Base-by-base conservation (phyloP, 53 echinoderm and acorn worm genomes). In the Patiria pectinifera region DNA sequence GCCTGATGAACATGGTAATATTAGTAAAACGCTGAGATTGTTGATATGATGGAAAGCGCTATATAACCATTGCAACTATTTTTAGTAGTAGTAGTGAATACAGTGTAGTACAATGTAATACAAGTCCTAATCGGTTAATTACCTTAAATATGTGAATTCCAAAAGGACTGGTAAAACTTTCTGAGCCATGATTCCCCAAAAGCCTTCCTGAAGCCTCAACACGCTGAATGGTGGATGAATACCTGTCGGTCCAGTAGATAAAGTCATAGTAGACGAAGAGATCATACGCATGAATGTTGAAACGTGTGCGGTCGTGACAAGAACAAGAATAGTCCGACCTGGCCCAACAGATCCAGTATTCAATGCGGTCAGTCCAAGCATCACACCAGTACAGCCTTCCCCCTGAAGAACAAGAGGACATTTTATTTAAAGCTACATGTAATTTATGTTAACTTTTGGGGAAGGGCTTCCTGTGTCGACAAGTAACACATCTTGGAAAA, bases 331-430 rank as follows among this genome's bases (percentile, higher is more conserved):
- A 48, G 58, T 85, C 3, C 95, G 91, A 47, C 91, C 24, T 59
- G 53, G 19, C 95, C 95, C 23, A 82, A 35, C 0, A 91, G 76
- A 66, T 91, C 91, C 1, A 80, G 25, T 86, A 86, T 69, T 95
- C 95, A 2, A 95, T 91, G n/a, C 76, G 91, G 66, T 95, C 92
- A 0, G 82, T 45, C 12, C 19, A 7, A 11, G 95, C 95, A n/a
- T 95, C 95, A 26, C 85, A 85, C 95, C 95, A 95, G 53, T 91
- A 95, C 24, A 95, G 35, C 6, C 91, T 76, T 25, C 71, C 60
- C 22, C 26, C 94, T 94, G 1, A 7, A 82, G 47, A 53, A 45
- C 14, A 22, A 26, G 76, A 8, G 76, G 22, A 24, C 0, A 15
- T 35, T 35, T 35, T 35, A 66, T 66, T 76, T 76, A 15, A n/a